Evolutionary conservation across 92 coral and sea anemone genomes (phyloP).

Genomic region (Porites cylindrica): DNA sequence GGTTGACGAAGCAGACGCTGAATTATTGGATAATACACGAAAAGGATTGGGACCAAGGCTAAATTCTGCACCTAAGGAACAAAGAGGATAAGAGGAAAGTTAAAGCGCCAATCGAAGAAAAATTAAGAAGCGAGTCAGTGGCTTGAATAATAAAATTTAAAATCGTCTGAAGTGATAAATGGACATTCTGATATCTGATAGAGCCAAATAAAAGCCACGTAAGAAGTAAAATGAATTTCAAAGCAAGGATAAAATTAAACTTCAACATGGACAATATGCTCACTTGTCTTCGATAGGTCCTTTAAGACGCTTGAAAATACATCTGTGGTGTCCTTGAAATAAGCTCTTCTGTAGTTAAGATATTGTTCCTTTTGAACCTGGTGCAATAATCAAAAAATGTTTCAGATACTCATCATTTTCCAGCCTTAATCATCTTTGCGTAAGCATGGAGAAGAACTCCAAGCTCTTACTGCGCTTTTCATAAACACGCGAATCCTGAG

Average conservation of each 20-base stretch:
- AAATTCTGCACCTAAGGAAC: slow-evolving; percentile 50
- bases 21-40: slow-evolving; percentile 36
- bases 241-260: not conserved
- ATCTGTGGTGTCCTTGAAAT: slow-evolving; percentile 88
- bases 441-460: too few relatives aligned
- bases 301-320: slow-evolving; percentile 64
- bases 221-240: too few relatives aligned
- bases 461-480: too few relatives aligned
- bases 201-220: too few relatives aligned
- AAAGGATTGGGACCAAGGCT: slow-evolving; percentile 88
- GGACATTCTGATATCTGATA: too few relatives aligned
- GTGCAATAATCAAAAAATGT: not conserved
- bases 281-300: slow-evolving; percentile 65
- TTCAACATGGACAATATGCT: slow-evolving; percentile 23
- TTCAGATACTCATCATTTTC: not conserved
- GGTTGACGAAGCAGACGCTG: slow-evolving; percentile 2
- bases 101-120: too few relatives aligned
- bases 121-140: too few relatives aligned
- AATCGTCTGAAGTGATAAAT: too few relatives aligned
- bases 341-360: slow-evolving; percentile 92
- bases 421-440: not conserved
- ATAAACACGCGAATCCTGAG: too few relatives aligned
- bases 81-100: not conserved
- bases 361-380: slow-evolving; percentile 93
- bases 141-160: too few relatives aligned